Base-by-base conservation (phyloP, 2,888 invertebrate species). In the Cantharis flavilabris region DNA sequence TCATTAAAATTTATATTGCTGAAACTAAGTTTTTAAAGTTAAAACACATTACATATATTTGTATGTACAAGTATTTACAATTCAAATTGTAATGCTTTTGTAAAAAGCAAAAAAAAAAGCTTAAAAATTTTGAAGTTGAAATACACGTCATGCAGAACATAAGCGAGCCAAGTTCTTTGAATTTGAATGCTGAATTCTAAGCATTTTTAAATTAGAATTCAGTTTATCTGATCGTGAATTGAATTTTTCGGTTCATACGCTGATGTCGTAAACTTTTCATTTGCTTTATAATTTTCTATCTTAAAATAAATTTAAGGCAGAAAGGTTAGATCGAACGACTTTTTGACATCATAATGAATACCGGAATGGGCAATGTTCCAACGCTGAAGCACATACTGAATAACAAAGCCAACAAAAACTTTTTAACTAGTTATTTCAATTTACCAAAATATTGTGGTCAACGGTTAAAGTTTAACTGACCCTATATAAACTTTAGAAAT, bases 381-480 rank as follows among this genome's bases (percentile, higher is more conserved):
- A 79, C 71, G 74, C 67, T 23, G 30, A 76, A 77, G 74, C 76
- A 63, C 75, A 77, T 79, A 80, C 49, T 79, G 81, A 81, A 80
- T 81, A 79, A 77, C 80, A 81, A 81, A 80, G 73, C 71, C 71
- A 28, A 76, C 73, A 80, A 80, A 80, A 82, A 81, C 76, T 82
- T 82, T 74, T 71, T 23, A 76, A 74, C 71, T 81, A 77, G 81
- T 82, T 82, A 81, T 82, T 82, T 82, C 80, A 82, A 82, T 82
- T 82, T 82, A 79, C 77, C 81, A 80, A 82, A 82, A 81, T 82
- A 80, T 81, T 77, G 77, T 79, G 79, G 81, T 67, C 75, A 76
- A 65, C 72, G 81, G 76, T 80, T 80, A 77, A 73, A 79, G 81
- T 79, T 81, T 79, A 78, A 73, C 72, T 75, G 72, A 62, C 72